A percentile compares a stretch with the other conserved stretches of the same genome.
phyloP scores from a whole-genome alignment of 1,140 invertebrate genomes.

The Lasioglossum albipes region DNA sequence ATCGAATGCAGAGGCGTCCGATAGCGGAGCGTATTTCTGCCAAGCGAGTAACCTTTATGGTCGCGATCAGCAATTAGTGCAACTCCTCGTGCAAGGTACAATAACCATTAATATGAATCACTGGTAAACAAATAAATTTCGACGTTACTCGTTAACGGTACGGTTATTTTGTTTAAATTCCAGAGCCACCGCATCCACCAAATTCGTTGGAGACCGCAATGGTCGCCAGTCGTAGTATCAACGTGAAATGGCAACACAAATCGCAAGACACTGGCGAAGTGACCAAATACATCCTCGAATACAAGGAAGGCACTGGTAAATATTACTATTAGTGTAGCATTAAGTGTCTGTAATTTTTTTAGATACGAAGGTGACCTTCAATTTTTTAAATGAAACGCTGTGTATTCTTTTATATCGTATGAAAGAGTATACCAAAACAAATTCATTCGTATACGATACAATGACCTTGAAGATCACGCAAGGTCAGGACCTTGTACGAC shows the following conservation, averaged over 20 bases:
- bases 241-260: conserved; percentile 88
- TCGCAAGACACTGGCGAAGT: conserved; percentile 85
- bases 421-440: too few species aligned
- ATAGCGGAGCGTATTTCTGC: conserved; percentile 92
- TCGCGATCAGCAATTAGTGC: conserved; percentile 89
- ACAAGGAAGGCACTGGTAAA: conserved; percentile 83
- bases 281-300: conserved; percentile 88
- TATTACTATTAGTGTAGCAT: not conserved
- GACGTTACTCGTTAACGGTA: too few species aligned
- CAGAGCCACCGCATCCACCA: conserved; percentile 87
- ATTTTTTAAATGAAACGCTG: too few species aligned
- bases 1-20: conserved; percentile 85
- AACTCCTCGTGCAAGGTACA: conserved; percentile 89
- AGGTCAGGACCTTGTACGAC: too few species aligned
- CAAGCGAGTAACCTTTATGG: conserved; percentile 90
- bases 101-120: not conserved
- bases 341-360: too few species aligned
- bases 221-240: conserved; percentile 85
- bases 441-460: too few species aligned
- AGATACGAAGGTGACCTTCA: too few species aligned
- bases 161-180: conserved; percentile 9
- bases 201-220: conserved; percentile 85
- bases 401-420: too few species aligned
- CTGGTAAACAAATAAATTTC: not conserved
- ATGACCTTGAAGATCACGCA: too few species aligned